Conservation (phyloP, 2,797 vertebrate species). For the Phataginus tricuspis region DNA sequence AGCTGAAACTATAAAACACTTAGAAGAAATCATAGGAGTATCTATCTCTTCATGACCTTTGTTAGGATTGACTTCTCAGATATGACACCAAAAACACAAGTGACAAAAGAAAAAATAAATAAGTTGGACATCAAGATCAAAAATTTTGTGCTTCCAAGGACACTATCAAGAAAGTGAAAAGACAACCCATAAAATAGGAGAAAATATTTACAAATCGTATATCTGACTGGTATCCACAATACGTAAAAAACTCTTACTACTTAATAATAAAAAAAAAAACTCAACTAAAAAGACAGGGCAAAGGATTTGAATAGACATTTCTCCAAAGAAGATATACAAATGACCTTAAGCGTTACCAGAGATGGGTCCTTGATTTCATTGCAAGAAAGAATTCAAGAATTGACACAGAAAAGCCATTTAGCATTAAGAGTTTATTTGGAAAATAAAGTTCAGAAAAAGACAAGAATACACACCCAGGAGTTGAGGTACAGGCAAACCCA, state of each 20-base stretch:
- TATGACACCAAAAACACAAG: conserved; percentile 15
- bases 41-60: not conserved
- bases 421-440: too few relatives aligned
- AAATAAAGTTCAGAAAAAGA: too few relatives aligned
- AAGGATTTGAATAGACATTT: not conserved
- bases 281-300: not conserved
- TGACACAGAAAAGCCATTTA: too few relatives aligned
- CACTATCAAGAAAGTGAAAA: not conserved
- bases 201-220: not conserved
- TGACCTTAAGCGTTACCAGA: not conserved
- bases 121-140: not conserved
- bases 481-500: too few relatives aligned
- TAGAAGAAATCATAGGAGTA: not conserved
- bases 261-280: not conserved
- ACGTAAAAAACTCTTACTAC: not conserved
- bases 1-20: not conserved
- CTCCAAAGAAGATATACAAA: not conserved
- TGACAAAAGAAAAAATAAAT: not conserved
- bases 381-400: too few relatives aligned
- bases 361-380: too few relatives aligned
- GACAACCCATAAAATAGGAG: not conserved
- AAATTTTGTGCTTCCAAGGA: not conserved
- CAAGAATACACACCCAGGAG: too few relatives aligned
- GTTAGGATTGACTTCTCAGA: not conserved
- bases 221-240: not conserved